Evolutionary conservation across 2,888 invertebrate genomes (phyloP).

Genomic region (Julus scanicus): DNA sequence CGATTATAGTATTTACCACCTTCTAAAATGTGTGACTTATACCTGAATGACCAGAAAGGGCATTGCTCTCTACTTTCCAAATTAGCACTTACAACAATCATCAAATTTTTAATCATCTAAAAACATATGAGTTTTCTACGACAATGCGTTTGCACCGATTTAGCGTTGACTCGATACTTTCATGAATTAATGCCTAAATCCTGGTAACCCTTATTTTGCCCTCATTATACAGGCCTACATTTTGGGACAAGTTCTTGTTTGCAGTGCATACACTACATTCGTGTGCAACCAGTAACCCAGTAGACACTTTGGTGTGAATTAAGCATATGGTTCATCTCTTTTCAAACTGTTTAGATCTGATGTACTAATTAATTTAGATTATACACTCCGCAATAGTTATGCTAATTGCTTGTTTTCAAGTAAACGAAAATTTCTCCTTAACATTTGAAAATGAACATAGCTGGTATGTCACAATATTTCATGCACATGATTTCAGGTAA

Average conservation of each 20-base stretch:
- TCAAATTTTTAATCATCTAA: neutral
- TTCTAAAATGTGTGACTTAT: too few species aligned
- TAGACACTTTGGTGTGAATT: neutral
- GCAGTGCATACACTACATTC: neutral
- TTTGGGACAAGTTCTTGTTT: neutral
- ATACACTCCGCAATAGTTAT: neutral
- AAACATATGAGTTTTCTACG: too few species aligned
- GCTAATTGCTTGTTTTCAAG: neutral
- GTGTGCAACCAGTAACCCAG: neutral
- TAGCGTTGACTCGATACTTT: neutral
- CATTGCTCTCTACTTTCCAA: neutral
- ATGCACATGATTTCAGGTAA: too few species aligned
- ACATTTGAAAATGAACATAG: too few species aligned
- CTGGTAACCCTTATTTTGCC: neutral
- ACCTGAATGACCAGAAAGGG: neutral
- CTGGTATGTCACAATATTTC: too few species aligned
- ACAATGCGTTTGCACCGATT: neutral
- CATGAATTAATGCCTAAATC: neutral
- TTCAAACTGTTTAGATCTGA: neutral
- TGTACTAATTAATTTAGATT: neutral
- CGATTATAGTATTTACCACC: too few species aligned
- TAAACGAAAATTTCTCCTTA: neutral
- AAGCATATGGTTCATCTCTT: neutral
- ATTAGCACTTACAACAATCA: neutral
- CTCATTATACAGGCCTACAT: neutral